phyloP scores from a whole-genome alignment of 2,797 vertebrate species.

The Etheostoma perlongum region DNA sequence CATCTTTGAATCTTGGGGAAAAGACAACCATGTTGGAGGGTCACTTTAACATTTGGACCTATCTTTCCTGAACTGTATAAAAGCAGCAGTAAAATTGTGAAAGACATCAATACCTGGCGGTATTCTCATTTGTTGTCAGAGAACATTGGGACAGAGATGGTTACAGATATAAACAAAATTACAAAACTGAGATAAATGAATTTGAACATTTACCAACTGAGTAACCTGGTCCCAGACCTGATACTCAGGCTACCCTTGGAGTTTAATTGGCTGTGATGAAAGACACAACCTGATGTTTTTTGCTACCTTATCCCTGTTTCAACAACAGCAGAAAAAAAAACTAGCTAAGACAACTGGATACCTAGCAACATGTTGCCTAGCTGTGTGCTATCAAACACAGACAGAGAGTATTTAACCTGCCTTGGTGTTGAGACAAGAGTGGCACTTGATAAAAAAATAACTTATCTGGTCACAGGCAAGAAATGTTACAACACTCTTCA shows the following conservation, averaged over 20 bases:
- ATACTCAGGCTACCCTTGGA: not conserved
- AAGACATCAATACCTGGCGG: not conserved
- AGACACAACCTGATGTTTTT: not conserved
- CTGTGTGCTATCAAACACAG: not conserved
- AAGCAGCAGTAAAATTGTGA: not conserved
- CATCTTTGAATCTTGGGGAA: not conserved
- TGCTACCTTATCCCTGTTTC: not conserved
- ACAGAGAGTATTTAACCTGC: not conserved
- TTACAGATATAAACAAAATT: too few relatives aligned
- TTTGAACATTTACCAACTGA: not conserved
- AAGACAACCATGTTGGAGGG: not conserved
- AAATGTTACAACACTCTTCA: not conserved
- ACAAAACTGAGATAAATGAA: too few relatives aligned
- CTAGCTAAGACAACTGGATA: not conserved
- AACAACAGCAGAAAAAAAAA: constrained; percentile 5
- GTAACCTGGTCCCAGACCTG: not conserved
- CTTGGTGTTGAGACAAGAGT: too few relatives aligned
- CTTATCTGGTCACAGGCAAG: not conserved
- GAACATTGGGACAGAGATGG: not conserved
- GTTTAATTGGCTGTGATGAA: not conserved
- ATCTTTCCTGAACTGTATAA: not conserved
- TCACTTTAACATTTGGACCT: not conserved
- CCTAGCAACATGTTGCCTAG: constrained; percentile 1
- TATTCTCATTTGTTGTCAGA: not conserved
- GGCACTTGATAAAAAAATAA: not conserved